A percentile compares a stretch with the other conserved stretches of the same genome.
phyloP scores from a whole-genome alignment of 2,113 vertebrate genomes.

The Tetrax tetrax region DNA sequence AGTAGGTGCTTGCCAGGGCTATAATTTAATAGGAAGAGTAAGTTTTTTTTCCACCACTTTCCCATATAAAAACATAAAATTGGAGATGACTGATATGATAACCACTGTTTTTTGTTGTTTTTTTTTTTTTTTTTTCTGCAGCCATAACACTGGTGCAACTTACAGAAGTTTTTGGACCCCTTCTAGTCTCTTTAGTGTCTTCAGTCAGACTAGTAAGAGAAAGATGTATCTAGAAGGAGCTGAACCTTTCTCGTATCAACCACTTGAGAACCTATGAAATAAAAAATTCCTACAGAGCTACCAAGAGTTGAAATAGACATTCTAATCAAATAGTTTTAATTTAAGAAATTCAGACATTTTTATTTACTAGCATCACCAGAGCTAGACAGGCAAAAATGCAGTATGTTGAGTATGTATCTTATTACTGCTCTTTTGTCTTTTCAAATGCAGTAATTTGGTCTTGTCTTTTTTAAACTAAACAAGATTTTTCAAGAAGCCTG shows the following conservation, averaged over 20 bases:
- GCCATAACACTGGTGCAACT: not conserved
- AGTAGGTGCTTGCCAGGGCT: not conserved
- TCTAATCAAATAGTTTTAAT: not conserved
- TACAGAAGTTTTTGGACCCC: fast-evolving
- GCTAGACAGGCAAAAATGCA: not conserved
- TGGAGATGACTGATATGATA: not conserved
- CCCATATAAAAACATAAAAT: not conserved
- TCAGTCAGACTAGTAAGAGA: not conserved
- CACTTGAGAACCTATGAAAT: not conserved
- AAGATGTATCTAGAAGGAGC: not conserved
- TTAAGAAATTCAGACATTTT: not conserved
- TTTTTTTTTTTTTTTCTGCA: not conserved
- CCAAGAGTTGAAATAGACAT: not conserved
- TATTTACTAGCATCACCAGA: not conserved
- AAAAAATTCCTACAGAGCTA: not conserved
- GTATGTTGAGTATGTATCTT: not conserved
- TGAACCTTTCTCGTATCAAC: not conserved
- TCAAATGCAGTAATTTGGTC: not conserved
- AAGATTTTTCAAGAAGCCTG: not conserved
- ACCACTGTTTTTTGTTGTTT: no score
- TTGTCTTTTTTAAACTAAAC: not conserved
- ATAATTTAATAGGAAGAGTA: not conserved
- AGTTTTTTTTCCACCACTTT: not conserved
- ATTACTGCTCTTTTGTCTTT: not conserved
- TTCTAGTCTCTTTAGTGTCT: not conserved